These are phyloP conservation scores for Paramisgurnus dabryanus DNA, from an alignment of 2,113 vertebrate genomes.

Conservation along the genomic window DNA sequence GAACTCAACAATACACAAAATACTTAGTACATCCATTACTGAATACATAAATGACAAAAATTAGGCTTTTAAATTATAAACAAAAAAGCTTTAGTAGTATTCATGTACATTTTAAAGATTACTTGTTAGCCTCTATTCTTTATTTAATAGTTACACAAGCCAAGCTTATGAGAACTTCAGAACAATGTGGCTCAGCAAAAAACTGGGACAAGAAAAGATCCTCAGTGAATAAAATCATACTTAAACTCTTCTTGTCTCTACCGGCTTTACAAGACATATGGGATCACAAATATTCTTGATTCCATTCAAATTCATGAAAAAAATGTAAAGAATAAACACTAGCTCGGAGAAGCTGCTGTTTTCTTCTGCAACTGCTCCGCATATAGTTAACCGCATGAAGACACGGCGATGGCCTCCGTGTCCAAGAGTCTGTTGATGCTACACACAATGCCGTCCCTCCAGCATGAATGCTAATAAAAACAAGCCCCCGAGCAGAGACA, in stretches of 20 bases:
- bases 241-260: conserved; percentile 43
- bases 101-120: conserved; percentile 17
- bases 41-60: background rate
- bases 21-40: background rate
- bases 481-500: conserved; percentile 36
- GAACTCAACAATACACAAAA: too few relatives aligned
- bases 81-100: conserved; percentile 18
- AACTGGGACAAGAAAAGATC: conserved; percentile 31
- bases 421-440: conserved; percentile 39
- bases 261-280: conserved; percentile 49
- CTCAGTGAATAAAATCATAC: conserved; percentile 45
- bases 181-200: conserved; percentile 34
- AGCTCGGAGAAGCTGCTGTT: conserved; percentile 4
- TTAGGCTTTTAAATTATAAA: conserved; percentile 32
- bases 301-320: conserved; percentile 13
- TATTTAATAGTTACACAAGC: conserved; percentile 27
- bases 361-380: background rate
- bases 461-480: conserved; percentile 45
- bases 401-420: conserved; percentile 14
- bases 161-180: conserved; percentile 2
- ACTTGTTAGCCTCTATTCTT: conserved; percentile 35
- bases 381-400: conserved; percentile 31
- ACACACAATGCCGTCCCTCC: conserved; percentile 24
- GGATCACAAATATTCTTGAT: conserved; percentile 49
- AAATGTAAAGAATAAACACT: too few relatives aligned